A percentile compares a stretch with the other conserved stretches of the same genome.
Conservation (phyloP, 1,140 invertebrate genomes). For the Hyles vespertilio region DNA sequence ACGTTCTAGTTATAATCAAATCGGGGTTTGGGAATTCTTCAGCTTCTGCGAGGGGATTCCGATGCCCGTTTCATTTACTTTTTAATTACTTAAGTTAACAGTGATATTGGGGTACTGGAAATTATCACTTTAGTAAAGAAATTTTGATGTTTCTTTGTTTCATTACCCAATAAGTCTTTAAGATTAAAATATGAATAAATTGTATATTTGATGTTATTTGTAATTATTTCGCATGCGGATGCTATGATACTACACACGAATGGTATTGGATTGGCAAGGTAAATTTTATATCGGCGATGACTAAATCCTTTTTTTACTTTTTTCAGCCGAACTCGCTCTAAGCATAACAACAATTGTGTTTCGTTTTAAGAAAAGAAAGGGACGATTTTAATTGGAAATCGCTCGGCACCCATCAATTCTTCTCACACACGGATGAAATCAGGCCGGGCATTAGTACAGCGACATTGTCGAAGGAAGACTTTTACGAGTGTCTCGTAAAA, state of each 20-base stretch:
- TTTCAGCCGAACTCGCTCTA: no score
- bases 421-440: not conserved
- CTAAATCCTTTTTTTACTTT: no score
- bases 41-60: constrained; percentile 25
- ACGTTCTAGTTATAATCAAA: constrained; percentile 36
- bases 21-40: constrained; percentile 29
- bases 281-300: no score
- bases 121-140: no score
- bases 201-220: no score
- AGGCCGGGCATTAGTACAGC: constrained; percentile 9
- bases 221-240: no score
- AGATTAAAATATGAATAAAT: no score
- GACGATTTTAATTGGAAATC: not conserved
- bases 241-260: no score
- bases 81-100: constrained; percentile 50
- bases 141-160: not conserved
- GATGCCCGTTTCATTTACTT: constrained; percentile 25
- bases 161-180: no score
- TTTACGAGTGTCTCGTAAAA: constrained; percentile 24
- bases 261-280: no score
- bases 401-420: not conserved
- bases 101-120: constrained; percentile 13
- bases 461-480: constrained; percentile 12
- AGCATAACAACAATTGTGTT: no score
- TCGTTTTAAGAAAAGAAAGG: not conserved